These are phyloP conservation scores for Amniataba percoides DNA, from an alignment of 2,797 vertebrate genomes.

Conservation along the genomic window DNA sequence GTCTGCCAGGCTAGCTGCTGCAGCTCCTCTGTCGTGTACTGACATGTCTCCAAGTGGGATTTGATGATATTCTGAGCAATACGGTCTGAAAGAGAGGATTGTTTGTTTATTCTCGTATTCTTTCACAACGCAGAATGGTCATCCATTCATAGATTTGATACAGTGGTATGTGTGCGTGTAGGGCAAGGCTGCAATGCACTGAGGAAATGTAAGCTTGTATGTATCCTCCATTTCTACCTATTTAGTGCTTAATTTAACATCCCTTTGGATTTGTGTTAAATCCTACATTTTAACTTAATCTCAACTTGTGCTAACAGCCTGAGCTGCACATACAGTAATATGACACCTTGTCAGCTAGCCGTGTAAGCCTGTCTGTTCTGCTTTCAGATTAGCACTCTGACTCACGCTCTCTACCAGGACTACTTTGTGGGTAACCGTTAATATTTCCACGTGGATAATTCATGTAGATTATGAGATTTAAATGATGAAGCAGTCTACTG, in stretches of 20 bases:
- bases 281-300: conserved; percentile 39
- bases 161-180: not conserved
- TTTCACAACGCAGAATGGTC: not conserved
- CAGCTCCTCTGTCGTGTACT: conserved; percentile 97
- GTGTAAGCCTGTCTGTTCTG: conserved; percentile 69
- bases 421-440: conserved; percentile 42
- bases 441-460: conserved; percentile 31
- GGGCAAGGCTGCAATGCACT: not conserved
- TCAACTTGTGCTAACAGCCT: conserved; percentile 31
- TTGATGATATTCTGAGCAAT: conserved; percentile 99
- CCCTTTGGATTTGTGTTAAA: conserved; percentile 35
- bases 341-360: conserved; percentile 56
- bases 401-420: conserved; percentile 51
- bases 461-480: conserved; percentile 10
- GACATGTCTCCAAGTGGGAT: conserved; percentile 99
- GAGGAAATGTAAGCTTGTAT: not conserved
- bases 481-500: not conserved
- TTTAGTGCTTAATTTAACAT: conserved; percentile 35
- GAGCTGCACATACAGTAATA: conserved; percentile 43
- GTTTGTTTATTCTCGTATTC: conserved; percentile 12
- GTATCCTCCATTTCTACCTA: not conserved
- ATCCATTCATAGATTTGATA: conserved; percentile 15
- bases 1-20: conserved; percentile 99
- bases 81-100: conserved; percentile 87
- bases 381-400: conserved; percentile 70